Evolutionary conservation across 2,888 invertebrate genomes (phyloP).

Genomic region (Clepsis dumicolana): DNA sequence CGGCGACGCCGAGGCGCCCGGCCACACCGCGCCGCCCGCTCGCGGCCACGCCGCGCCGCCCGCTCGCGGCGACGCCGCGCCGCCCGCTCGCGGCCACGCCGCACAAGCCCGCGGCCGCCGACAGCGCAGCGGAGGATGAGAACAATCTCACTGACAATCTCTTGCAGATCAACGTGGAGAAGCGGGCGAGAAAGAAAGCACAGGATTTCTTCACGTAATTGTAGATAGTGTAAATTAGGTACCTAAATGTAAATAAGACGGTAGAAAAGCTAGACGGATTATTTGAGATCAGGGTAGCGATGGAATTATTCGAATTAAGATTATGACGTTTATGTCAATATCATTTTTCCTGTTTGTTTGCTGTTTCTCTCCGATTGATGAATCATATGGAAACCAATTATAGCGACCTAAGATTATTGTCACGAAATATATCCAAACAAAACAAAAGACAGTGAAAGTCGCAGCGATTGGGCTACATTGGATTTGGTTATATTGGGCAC

Average conservation of each 20-base stretch:
- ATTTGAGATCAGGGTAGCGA: neutral
- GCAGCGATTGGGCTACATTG: neutral
- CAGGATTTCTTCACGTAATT: slow-evolving; percentile 90
- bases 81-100: slow-evolving; percentile 63
- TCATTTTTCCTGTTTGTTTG: neutral
- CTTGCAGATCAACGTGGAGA: slow-evolving; percentile 91
- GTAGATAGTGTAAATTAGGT: neutral
- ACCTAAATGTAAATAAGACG: neutral
- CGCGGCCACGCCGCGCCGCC: slow-evolving; percentile 62
- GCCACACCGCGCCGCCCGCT: slow-evolving; percentile 57
- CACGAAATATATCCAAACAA: neutral
- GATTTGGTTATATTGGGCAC: neutral
- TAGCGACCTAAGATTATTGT: too few species aligned
- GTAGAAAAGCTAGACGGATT: neutral
- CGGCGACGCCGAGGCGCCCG: slow-evolving; percentile 60
- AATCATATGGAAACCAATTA: too few species aligned
- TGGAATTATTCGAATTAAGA: neutral
- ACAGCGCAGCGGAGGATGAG: slow-evolving; percentile 59
- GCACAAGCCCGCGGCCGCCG: slow-evolving; percentile 50
- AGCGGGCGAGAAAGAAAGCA: slow-evolving; percentile 91
- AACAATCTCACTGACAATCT: slow-evolving; percentile 93
- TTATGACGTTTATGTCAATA: neutral
- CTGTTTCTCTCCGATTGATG: too few species aligned
- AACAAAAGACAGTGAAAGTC: neutral
- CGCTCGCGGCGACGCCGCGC: slow-evolving; percentile 46